Conservation (phyloP, 2,797 vertebrate species). For the Uromys caudimaculatus region DNA sequence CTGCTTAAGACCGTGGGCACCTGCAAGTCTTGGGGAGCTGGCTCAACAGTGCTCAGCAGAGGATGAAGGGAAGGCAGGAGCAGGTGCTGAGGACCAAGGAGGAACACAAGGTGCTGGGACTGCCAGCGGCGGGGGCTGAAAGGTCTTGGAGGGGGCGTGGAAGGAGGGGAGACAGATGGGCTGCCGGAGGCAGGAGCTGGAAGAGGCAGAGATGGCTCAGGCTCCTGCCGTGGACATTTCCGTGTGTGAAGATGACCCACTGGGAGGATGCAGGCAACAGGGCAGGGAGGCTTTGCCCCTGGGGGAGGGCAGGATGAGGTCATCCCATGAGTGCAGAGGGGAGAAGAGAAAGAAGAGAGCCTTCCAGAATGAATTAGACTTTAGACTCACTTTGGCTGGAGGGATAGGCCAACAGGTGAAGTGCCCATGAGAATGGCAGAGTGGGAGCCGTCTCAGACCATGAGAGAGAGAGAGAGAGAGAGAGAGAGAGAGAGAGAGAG, state of each 20-base stretch:
- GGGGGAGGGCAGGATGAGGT: not conserved
- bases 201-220: not conserved
- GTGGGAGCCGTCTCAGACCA: not conserved
- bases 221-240: not conserved
- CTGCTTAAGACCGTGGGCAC: rapidly evolving
- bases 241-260: not conserved
- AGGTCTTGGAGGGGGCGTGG: not conserved
- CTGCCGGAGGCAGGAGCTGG: not conserved
- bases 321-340: no score
- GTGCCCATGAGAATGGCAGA: not conserved
- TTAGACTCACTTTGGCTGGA: not conserved
- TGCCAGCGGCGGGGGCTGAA: not conserved
- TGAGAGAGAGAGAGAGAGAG: not conserved
- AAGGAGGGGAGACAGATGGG: not conserved
- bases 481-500: not conserved
- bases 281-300: not conserved
- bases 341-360: not conserved
- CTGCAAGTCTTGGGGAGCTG: not conserved
- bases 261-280: not conserved
- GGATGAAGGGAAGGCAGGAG: not conserved
- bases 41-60: not conserved
- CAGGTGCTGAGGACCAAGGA: not conserved
- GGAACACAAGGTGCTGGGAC: not conserved
- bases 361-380: not conserved
- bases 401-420: not conserved